A percentile compares a stretch with the other conserved stretches of the same genome.
These are phyloP conservation scores for Hassar affinis DNA, from an alignment of 2,113 vertebrate species.

Conservation along the genomic window DNA sequence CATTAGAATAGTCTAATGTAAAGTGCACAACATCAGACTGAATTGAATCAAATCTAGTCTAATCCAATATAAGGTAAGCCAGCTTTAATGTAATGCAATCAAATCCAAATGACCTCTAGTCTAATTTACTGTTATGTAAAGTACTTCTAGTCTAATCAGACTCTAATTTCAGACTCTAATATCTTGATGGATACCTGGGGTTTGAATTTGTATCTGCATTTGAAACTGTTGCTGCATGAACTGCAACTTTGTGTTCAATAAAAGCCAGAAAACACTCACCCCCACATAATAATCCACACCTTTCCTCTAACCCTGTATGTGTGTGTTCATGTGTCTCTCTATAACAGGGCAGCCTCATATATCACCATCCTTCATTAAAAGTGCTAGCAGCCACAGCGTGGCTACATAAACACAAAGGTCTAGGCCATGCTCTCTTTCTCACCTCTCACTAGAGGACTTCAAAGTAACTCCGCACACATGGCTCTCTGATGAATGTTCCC, in stretches of 20 bases:
- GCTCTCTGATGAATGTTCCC: constrained; percentile 67
- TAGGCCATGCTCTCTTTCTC: constrained; percentile 70
- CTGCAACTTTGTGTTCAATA: neutral
- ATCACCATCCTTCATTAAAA: constrained; percentile 71
- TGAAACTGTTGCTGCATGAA: neutral
- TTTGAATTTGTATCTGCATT: neutral
- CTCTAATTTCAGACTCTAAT: no score
- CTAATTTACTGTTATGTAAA: neutral
- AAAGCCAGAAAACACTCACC: neutral
- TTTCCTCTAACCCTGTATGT: neutral
- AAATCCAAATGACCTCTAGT: neutral
- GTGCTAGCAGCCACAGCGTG: constrained; percentile 63
- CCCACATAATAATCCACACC: neutral
- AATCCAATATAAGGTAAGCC: neutral
- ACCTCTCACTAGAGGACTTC: constrained; percentile 70
- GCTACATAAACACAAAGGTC: constrained; percentile 72
- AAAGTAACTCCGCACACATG: constrained; percentile 66
- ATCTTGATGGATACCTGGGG: neutral
- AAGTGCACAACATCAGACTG: neutral
- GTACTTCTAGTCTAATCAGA: neutral
- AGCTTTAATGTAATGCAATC: neutral
- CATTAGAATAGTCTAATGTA: neutral
- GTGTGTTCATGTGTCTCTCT: constrained; percentile 31
- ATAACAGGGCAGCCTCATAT: constrained; percentile 59
- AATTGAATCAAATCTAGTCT: neutral